A percentile compares a stretch with the other conserved stretches of the same genome.
Evolutionary conservation across 2,888 invertebrate genomes (phyloP).

Genomic region (Callosobruchus maculatus): DNA sequence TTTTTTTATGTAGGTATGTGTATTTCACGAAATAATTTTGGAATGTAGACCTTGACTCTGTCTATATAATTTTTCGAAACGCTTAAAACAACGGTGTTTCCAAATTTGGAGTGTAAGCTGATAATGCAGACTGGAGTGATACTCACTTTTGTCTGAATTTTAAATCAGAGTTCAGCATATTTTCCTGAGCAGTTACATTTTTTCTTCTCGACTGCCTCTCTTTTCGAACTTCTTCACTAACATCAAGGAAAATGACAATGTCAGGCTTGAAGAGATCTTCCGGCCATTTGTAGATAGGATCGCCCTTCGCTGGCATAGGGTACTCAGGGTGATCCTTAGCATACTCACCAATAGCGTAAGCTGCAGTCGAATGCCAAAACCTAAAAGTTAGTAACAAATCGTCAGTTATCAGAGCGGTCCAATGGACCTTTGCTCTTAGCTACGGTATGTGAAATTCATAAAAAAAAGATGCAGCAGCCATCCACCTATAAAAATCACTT

Average conservation of each 20-base stretch:
- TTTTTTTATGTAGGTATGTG: no score
- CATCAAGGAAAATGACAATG: slow-evolving; percentile 45
- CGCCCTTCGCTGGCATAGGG: slow-evolving; percentile 35
- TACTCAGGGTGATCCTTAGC: slow-evolving; percentile 31
- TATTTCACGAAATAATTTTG: no score
- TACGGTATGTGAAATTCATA: no score
- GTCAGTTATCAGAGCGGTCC: no score
- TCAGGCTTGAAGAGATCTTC: slow-evolving; percentile 48
- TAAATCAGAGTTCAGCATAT: slow-evolving; percentile 30
- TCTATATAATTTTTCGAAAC: no score
- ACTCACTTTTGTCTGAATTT: slow-evolving; percentile 42
- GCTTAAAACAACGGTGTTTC: no score
- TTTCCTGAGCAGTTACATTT: slow-evolving; percentile 38
- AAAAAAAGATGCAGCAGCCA: no score
- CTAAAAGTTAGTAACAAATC: slow-evolving; percentile 18
- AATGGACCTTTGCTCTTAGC: no score
- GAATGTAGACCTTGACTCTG: no score
- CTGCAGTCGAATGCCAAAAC: slow-evolving; percentile 52
- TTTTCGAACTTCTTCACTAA: slow-evolving; percentile 44
- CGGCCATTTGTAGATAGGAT: slow-evolving; percentile 47
- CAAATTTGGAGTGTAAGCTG: no score
- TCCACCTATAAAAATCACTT: no score
- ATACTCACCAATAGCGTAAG: slow-evolving; percentile 46
- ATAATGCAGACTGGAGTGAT: no score
- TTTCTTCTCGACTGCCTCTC: slow-evolving; percentile 39